These are phyloP conservation scores for Oligia strigilis DNA, from an alignment of 2,888 invertebrate species.

Conservation along the genomic window DNA sequence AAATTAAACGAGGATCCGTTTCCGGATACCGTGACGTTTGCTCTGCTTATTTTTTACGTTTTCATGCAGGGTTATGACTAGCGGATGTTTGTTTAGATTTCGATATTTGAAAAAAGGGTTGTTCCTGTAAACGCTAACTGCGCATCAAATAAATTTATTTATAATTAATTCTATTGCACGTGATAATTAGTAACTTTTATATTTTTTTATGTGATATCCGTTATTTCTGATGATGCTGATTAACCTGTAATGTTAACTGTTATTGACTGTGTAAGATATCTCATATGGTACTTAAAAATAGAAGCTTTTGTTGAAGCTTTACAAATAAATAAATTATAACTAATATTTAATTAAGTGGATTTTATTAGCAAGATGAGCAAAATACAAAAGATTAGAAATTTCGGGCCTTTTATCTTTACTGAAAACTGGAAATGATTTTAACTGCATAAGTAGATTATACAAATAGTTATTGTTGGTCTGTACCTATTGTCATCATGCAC, in stretches of 20 bases:
- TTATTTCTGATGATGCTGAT: neutral
- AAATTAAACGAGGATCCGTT: slow-evolving; percentile 89
- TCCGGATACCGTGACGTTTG: slow-evolving; percentile 84
- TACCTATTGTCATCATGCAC: no score
- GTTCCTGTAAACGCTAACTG: neutral
- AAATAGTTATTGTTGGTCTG: neutral
- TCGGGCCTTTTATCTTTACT: neutral
- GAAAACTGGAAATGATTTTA: neutral
- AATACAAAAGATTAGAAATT: neutral
- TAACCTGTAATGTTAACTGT: neutral
- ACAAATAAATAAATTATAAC: no score
- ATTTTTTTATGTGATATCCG: neutral
- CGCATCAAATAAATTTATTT: neutral
- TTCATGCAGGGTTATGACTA: slow-evolving; percentile 57
- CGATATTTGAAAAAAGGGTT: slow-evolving; percentile 30
- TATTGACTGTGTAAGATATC: neutral
- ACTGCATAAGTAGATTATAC: neutral
- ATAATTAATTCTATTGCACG: neutral
- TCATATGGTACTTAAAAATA: no score
- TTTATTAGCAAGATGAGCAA: neutral
- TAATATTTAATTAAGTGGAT: no score
- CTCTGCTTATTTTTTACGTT: slow-evolving; percentile 68
- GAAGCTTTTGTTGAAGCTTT: no score
- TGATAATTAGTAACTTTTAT: neutral
- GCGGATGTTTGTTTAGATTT: slow-evolving; percentile 51